phyloP scores from a whole-genome alignment of 2,888 invertebrate species.

The Pristionchus entomophagus region DNA sequence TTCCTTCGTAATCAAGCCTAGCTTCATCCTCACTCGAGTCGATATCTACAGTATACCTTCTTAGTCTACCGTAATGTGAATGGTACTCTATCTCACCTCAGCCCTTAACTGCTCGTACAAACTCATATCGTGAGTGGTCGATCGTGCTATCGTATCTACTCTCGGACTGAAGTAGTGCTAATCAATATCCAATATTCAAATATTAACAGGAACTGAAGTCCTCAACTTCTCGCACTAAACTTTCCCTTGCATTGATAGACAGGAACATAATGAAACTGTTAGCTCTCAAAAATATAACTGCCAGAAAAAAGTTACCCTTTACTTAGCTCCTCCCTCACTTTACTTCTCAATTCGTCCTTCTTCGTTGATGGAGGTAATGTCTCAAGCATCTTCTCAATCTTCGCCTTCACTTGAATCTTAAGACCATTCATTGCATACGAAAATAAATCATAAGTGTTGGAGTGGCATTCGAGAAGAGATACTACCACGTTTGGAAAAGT shows the following conservation, averaged over 20 bases:
- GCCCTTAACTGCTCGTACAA: neutral
- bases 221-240: neutral
- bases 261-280: neutral
- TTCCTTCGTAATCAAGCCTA: neutral
- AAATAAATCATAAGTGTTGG: too few relatives aligned
- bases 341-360: neutral
- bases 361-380: neutral
- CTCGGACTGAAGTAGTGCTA: neutral
- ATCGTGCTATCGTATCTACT: neutral
- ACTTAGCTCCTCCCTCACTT: neutral
- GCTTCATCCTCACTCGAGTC: neutral
- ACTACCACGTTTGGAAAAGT: too few relatives aligned
- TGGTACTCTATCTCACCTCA: neutral
- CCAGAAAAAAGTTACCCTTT: neutral
- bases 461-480: too few relatives aligned
- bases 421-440: too few relatives aligned
- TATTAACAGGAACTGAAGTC: too few relatives aligned
- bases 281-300: neutral
- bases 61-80: neutral
- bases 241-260: neutral
- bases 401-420: slow-evolving; percentile 5
- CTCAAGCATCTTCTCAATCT: slow-evolving; percentile 13
- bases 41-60: neutral
- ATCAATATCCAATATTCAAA: too few relatives aligned
- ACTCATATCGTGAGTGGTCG: neutral